Percentiles rank a stretch among this genome's conserved stretches.
Conservation (phyloP, 2,797 vertebrate genomes). For the Vespertilio murinus region DNA sequence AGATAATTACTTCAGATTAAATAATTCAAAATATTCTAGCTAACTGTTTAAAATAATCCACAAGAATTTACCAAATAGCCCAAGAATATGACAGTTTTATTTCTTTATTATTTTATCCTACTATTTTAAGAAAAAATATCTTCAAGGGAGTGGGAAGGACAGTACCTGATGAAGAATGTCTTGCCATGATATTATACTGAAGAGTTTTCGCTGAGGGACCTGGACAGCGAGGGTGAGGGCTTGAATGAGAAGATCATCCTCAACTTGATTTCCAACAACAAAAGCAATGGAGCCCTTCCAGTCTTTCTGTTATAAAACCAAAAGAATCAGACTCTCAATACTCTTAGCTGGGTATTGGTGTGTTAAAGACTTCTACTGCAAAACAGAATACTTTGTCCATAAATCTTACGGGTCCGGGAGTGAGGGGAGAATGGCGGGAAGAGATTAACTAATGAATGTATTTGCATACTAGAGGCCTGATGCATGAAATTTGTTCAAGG, state of each 20-base stretch:
- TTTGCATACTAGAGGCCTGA: too few species aligned
- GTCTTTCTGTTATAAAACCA: conserved; percentile 84
- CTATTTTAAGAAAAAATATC: not conserved
- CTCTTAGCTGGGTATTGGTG: not conserved
- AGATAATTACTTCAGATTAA: not conserved
- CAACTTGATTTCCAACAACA: conserved; percentile 83
- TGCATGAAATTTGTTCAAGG: too few species aligned
- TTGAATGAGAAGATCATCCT: conserved; percentile 86
- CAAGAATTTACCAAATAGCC: not conserved
- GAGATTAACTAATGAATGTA: too few species aligned
- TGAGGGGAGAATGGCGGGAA: rapidly evolving
- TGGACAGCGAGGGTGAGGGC: conserved; percentile 86
- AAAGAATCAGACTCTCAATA: not conserved
- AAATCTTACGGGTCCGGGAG: not conserved
- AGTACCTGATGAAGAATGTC: conserved; percentile 88
- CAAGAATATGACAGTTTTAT: not conserved
- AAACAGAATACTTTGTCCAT: not conserved
- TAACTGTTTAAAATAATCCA: not conserved
- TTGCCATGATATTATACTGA: conserved; percentile 86
- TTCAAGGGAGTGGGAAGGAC: not conserved
- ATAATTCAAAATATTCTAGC: not conserved
- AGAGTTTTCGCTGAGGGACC: conserved; percentile 88
- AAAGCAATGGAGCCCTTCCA: conserved; percentile 90
- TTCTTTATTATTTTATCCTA: not conserved
- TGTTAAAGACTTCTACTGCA: not conserved